Conservation (phyloP, 2,888 invertebrate genomes). For the Apamea sordens region DNA sequence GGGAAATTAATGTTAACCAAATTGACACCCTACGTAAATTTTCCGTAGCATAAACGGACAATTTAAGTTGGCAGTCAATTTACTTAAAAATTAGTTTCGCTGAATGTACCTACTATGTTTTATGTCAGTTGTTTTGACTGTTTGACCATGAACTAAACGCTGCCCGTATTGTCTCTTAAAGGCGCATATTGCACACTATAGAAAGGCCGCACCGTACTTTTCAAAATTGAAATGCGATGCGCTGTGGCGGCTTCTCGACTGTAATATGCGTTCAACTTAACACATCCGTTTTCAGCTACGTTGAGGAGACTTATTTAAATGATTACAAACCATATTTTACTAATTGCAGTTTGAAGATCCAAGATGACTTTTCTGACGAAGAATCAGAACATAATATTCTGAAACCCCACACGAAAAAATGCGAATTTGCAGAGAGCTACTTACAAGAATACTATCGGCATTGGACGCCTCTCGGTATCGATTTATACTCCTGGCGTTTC, state of each 20-base stretch:
- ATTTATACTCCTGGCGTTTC: conserved; percentile 76
- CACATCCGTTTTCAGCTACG: background rate
- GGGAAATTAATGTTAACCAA: background rate
- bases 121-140: background rate
- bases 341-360: conserved; percentile 75
- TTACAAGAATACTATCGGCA: conserved; percentile 80
- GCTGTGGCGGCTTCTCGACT: background rate
- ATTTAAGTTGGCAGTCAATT: background rate
- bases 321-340: background rate
- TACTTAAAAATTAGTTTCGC: background rate
- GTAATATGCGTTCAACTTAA: background rate
- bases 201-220: background rate
- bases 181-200: background rate
- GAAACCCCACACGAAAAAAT: conserved; percentile 69
- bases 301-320: background rate
- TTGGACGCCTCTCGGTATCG: conserved; percentile 77
- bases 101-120: background rate
- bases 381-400: conserved; percentile 69
- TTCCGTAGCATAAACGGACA: background rate
- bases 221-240: background rate
- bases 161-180: too few species aligned
- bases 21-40: background rate
- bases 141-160: background rate
- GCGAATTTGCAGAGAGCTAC: conserved; percentile 81
- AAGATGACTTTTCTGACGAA: conserved; percentile 74